Evolutionary conservation across 2,888 invertebrate species (phyloP), one percentile per base, ranked within the genome.

Genomic region (Trachelus troglodyta): DNA sequence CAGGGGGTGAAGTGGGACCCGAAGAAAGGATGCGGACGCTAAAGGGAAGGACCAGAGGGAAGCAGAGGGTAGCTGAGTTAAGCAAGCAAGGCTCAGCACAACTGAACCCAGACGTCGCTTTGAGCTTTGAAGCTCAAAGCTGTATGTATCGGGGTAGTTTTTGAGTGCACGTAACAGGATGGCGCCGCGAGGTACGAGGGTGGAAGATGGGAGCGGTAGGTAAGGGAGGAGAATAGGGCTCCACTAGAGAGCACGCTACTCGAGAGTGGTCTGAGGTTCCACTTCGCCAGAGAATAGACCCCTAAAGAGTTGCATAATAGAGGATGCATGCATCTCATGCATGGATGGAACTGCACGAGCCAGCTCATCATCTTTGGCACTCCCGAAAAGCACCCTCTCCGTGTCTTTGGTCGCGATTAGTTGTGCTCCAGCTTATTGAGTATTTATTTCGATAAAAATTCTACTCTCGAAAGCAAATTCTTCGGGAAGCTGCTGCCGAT

Each of bases 291-390:
- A 86, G 86, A 87, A 86, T 87, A 83, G 84, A 80, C 76, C 77
- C 80, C 83, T 83, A 83, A 85, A 85, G 83, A 85, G 83, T 84
- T 82, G 80, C 83, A 85, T 85, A 86, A 85, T 84, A 84, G 77
- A 76, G 81, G 79, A 82, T 80, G 77, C 69, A 40, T 40, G 40
- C 40, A 40, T 40, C 40, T 15, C 40, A 4, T 40, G 35, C 12
- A 35, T 35, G 12, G 12, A 35, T 12, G 40, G 40, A 15, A 15
- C 4, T 40, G 40, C 15, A 15, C 2, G 4, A 40, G 40, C 40
- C 40, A 15, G 6, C 40, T 40, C 40, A 15, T 40, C 15, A 1
- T 15, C 40, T 6, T 40, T 40, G 40, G 0, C 15, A 40, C 15
- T 15, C 6, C 40, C 15, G 6, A 15, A 12, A 40, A 40, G 40